Conservation (phyloP, 2,113 vertebrate species). For the Gadus macrocephalus region DNA sequence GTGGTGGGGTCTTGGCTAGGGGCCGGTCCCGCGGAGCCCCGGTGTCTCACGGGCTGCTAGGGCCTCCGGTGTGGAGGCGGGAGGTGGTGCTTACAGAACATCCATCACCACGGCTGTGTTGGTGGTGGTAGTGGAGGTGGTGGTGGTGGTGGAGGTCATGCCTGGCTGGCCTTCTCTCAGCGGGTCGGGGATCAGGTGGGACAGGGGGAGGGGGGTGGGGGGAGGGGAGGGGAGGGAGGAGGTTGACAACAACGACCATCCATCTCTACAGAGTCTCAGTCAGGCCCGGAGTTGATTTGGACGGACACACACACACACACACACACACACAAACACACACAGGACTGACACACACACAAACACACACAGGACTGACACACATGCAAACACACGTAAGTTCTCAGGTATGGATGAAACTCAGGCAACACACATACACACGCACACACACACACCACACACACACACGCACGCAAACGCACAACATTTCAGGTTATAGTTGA, state of each 20-base stretch:
- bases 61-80: background rate
- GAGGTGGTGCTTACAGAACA: no score
- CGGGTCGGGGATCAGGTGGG: background rate
- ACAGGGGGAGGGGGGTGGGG: background rate
- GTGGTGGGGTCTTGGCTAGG: conserved; percentile 1
- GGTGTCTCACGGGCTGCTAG: background rate
- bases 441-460: conserved; percentile 7
- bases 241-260: conserved; percentile 11
- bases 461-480: background rate
- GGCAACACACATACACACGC: background rate
- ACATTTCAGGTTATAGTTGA: background rate
- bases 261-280: background rate
- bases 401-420: background rate
- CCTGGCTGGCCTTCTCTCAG: background rate
- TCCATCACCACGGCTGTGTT: background rate
- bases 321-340: background rate
- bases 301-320: background rate
- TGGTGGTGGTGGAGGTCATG: background rate
- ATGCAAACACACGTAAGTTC: background rate
- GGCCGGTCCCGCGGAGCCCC: conserved; percentile 1
- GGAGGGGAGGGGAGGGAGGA: background rate
- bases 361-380: conserved; percentile 3
- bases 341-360: conserved; percentile 8
- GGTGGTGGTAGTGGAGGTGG: no score
- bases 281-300: background rate